Conservation (phyloP, 1,140 invertebrate species). For the Panulirus ornatus region DNA sequence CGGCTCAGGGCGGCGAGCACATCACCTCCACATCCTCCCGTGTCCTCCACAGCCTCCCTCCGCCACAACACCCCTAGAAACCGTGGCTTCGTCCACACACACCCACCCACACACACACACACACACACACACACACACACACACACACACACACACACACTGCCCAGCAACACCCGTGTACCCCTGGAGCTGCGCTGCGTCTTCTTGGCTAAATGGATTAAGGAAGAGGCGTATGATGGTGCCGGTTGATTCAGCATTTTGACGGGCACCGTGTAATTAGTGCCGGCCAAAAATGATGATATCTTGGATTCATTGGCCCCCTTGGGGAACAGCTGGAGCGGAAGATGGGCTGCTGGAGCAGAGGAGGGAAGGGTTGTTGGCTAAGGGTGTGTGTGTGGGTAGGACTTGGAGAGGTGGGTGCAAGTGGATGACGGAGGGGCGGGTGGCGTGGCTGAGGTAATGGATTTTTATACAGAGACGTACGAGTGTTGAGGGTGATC, state of each 20-base stretch:
- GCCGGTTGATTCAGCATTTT: slow-evolving; percentile 15
- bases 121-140: background rate
- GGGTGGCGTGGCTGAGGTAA: background rate
- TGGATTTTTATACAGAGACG: no score
- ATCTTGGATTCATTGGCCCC: slow-evolving; percentile 14
- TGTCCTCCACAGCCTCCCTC: no score
- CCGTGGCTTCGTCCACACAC: no score
- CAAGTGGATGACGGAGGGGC: background rate
- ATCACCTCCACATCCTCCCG: no score
- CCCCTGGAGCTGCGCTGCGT: background rate
- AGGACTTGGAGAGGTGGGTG: background rate
- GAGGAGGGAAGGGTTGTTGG: background rate
- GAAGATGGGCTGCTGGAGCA: background rate
- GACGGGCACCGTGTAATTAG: slow-evolving; percentile 21
- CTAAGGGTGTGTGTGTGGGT: slow-evolving; percentile 7
- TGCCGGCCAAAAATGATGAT: slow-evolving; percentile 29
- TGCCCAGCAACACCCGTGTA: no score
- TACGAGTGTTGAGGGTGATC: slow-evolving; percentile 18
- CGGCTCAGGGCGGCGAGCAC: no score
- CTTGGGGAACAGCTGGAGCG: background rate
- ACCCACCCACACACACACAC: background rate
- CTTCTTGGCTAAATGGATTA: background rate
- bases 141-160: background rate
- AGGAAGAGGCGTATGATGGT: slow-evolving; percentile 16
- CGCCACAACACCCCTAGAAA: no score